Percentiles rank a stretch among this genome's conserved stretches.
Conservation (phyloP, 2,113 vertebrate genomes). For the Mandrillus leucophaeus region DNA sequence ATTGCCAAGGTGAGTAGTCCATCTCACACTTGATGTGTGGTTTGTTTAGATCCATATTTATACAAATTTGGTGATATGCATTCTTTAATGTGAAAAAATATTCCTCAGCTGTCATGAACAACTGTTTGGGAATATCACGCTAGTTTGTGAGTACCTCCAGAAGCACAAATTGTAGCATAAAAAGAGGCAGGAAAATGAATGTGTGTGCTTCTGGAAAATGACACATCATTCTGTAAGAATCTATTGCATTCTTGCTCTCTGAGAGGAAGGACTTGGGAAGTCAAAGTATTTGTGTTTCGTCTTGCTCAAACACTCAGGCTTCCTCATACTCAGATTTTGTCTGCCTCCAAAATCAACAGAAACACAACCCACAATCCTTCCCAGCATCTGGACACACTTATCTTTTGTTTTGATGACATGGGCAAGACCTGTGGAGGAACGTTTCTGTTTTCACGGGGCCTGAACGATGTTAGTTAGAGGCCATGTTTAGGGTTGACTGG, state of each 20-base stretch:
- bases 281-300: background rate
- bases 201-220: background rate
- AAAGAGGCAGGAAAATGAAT: background rate
- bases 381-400: background rate
- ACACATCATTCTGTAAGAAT: too few relatives aligned
- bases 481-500: fast-evolving
- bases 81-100: background rate
- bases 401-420: background rate
- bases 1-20: background rate
- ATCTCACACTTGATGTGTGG: fast-evolving
- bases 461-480: fast-evolving
- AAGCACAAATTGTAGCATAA: background rate
- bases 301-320: fast-evolving
- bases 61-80: background rate
- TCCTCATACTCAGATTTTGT: background rate
- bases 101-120: background rate
- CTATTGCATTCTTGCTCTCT: too few relatives aligned
- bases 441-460: background rate
- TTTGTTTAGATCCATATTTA: background rate
- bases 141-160: background rate
- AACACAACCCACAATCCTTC: background rate
- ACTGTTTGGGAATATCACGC: background rate
- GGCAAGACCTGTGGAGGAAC: background rate
- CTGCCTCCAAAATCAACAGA: background rate
- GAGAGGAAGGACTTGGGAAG: background rate